phyloP scores from a whole-genome alignment of 2,797 vertebrate species.

The Gallinago nigripennis region DNA sequence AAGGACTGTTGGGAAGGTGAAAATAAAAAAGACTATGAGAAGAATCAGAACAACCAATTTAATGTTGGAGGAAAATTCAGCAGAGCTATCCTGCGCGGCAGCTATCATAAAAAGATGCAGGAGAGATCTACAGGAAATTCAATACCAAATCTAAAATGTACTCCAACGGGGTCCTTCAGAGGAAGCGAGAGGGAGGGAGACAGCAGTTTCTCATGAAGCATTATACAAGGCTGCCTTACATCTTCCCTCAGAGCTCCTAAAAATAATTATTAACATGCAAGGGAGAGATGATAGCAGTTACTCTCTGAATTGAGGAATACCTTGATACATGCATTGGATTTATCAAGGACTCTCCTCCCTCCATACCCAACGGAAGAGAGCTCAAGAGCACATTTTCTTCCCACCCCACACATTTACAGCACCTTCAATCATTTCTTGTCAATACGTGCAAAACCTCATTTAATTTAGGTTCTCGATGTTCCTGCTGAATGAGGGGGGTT shows the following conservation, averaged over 20 bases:
- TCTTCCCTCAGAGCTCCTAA: conserved; percentile 40
- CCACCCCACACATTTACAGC: neutral
- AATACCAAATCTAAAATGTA: conserved; percentile 34
- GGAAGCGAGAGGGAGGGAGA: neutral
- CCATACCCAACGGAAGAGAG: neutral
- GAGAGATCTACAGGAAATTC: conserved; percentile 61
- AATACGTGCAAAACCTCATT: neutral
- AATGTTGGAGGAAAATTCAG: conserved; percentile 66
- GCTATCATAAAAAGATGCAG: conserved; percentile 63
- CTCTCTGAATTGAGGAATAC: neutral
- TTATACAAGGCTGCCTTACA: conserved; percentile 22
- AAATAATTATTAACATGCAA: conserved; percentile 32
- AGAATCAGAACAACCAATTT: conserved; percentile 52
- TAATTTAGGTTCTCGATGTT: neutral
- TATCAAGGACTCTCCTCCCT: neutral
- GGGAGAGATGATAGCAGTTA: neutral
- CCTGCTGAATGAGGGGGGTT: neutral
- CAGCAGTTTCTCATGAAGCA: neutral
- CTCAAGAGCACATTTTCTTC: neutral
- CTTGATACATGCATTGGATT: neutral
- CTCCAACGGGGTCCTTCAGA: conserved; percentile 41
- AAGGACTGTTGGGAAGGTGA: conserved; percentile 18
- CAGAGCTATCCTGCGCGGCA: conserved; percentile 54
- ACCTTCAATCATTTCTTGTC: neutral
- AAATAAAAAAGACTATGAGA: conserved; percentile 47